These are phyloP conservation scores for Drosophila nr. perissopoda DNA, from an alignment of 2,888 invertebrate genomes.

Conservation along the genomic window DNA sequence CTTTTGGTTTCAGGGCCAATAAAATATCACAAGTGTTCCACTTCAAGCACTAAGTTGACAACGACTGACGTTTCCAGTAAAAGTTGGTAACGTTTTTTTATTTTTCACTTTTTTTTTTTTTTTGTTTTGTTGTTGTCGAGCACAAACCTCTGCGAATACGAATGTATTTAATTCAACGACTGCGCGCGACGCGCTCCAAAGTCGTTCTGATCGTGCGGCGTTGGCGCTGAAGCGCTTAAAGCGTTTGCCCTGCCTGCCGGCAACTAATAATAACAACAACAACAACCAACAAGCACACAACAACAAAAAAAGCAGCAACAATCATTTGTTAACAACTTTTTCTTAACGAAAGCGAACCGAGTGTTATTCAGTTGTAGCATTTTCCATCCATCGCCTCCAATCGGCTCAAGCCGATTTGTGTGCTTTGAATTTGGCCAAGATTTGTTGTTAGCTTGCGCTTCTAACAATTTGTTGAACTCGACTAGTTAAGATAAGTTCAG, in stretches of 20 bases:
- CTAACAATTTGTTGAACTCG: slow-evolving; percentile 30
- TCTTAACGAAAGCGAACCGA: slow-evolving; percentile 63
- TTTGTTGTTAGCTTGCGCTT: slow-evolving; percentile 16
- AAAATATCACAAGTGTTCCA: slow-evolving; percentile 31
- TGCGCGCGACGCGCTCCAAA: slow-evolving; percentile 81
- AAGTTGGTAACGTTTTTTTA: slow-evolving; percentile 21
- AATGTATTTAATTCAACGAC: slow-evolving; percentile 54
- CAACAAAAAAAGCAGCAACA: slow-evolving; percentile 49
- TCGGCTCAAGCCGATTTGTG: slow-evolving; percentile 61
- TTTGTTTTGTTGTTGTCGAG: slow-evolving; percentile 1
- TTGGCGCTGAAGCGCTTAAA: slow-evolving; percentile 74
- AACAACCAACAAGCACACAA: slow-evolving; percentile 34
- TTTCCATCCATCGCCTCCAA: slow-evolving; percentile 34
- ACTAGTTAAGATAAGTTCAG: slow-evolving; percentile 22
- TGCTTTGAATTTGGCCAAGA: slow-evolving; percentile 26
- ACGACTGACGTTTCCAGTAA: slow-evolving; percentile 13
- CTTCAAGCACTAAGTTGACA: slow-evolving; percentile 32
- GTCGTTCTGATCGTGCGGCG: slow-evolving; percentile 81
- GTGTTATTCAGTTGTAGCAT: slow-evolving; percentile 10
- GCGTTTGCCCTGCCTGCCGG: slow-evolving; percentile 67
- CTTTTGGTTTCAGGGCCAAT: not conserved
- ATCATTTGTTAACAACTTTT: slow-evolving; percentile 72
- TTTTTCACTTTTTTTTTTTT: not conserved
- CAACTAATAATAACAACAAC: slow-evolving; percentile 43
- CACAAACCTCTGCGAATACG: slow-evolving; percentile 18